Evolutionary conservation across 2,797 vertebrate species (phyloP).

Genomic region (Brotula barbata): DNA sequence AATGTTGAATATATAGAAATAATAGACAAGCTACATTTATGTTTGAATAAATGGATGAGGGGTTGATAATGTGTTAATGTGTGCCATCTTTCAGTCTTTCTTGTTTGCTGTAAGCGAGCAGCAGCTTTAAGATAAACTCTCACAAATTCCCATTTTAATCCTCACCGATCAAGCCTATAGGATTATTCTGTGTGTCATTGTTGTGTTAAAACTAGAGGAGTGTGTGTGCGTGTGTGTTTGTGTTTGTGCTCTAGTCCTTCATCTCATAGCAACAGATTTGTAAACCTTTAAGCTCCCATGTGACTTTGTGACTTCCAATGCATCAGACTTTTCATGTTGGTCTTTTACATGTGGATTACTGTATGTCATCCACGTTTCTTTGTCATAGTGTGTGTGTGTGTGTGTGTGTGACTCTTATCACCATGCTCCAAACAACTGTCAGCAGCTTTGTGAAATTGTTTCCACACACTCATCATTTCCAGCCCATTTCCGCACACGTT

Average conservation of each 20-base stretch:
- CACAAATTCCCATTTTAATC: constrained; percentile 25
- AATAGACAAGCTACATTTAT: no score
- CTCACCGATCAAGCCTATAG: constrained; percentile 21
- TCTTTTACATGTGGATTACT: background rate
- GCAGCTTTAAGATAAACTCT: constrained; percentile 16
- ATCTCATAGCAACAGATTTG: background rate
- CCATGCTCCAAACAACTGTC: no score
- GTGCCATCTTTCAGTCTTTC: background rate
- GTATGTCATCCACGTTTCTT: no score
- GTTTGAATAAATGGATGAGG: no score
- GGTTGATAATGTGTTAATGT: no score
- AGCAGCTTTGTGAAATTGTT: no score
- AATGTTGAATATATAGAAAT: no score
- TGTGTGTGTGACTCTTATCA: no score
- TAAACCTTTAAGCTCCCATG: constrained; percentile 9
- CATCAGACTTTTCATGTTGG: background rate
- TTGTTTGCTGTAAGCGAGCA: background rate
- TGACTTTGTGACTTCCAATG: constrained; percentile 6
- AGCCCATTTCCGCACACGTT: no score
- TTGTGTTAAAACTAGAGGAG: constrained; percentile 21
- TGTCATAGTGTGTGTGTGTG: no score
- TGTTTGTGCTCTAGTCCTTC: background rate
- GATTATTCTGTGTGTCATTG: constrained; percentile 39
- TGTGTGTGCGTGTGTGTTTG: background rate
- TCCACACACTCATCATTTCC: no score